phyloP scores from a whole-genome alignment of 2,888 invertebrate genomes.

The Deilephila porcellus region DNA sequence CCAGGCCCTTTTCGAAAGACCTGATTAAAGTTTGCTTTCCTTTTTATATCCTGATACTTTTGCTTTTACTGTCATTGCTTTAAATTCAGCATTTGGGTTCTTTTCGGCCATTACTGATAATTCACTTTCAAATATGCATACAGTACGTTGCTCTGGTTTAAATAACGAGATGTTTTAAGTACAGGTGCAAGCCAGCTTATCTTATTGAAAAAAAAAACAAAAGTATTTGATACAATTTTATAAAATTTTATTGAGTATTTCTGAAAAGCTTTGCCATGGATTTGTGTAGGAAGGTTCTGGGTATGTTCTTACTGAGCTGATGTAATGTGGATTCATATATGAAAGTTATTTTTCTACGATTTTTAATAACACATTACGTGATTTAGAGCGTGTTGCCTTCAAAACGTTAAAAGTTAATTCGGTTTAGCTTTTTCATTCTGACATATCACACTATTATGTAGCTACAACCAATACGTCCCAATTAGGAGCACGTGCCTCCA shows the following conservation, averaged over 20 bases:
- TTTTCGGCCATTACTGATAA: conserved; percentile 7
- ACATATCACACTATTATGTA: no score
- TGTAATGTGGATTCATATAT: no score
- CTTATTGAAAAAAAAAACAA: background rate
- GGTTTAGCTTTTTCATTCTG: no score
- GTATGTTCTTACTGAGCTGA: no score
- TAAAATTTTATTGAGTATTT: background rate
- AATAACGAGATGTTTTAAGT: background rate
- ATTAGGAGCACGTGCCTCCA: no score
- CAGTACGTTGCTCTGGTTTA: conserved; percentile 1
- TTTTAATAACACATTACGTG: no score
- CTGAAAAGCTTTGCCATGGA: background rate
- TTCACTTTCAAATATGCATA: background rate
- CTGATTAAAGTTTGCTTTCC: conserved; percentile 43
- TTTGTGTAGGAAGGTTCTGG: no score
- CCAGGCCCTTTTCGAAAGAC: conserved; percentile 52
- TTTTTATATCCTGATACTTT: conserved; percentile 47
- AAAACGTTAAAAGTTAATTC: no score
- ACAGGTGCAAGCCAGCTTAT: background rate
- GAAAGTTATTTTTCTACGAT: no score
- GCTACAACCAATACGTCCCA: no score
- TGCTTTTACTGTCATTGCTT: conserved; percentile 45
- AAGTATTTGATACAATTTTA: background rate
- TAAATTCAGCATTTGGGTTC: conserved; percentile 7
- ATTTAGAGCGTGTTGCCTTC: no score